These are phyloP conservation scores for Mixornis gularis DNA, from an alignment of 2,113 vertebrate genomes.

Conservation along the genomic window DNA sequence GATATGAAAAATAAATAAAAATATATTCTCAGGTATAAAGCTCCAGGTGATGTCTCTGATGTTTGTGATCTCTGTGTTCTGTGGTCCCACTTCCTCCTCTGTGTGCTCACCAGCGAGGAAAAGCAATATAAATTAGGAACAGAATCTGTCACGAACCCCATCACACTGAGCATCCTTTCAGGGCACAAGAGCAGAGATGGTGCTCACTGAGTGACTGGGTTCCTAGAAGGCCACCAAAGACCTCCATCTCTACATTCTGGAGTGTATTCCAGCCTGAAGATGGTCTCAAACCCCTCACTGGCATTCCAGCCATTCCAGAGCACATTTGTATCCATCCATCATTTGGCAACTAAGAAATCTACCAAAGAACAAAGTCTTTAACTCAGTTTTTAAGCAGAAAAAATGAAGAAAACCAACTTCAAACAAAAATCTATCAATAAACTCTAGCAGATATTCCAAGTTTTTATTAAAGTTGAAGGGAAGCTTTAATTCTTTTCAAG, in stretches of 20 bases:
- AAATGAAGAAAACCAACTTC: neutral
- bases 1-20: neutral
- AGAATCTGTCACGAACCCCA: neutral
- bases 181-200: neutral
- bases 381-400: neutral
- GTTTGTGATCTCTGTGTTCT: neutral
- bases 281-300: neutral
- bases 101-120: neutral
- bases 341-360: neutral
- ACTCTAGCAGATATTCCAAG: neutral
- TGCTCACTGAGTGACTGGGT: neutral
- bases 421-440: neutral
- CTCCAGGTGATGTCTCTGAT: neutral
- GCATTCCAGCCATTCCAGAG: neutral
- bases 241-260: neutral
- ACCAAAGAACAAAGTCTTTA: rapidly evolving
- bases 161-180: rapidly evolving
- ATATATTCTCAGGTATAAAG: neutral
- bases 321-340: neutral
- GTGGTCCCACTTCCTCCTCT: neutral
- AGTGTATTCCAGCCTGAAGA: neutral
- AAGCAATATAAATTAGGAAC: neutral
- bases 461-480: neutral
- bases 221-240: neutral
- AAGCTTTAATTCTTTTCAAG: neutral